Conservation (phyloP, 30 jellyfish, hydroid and myxozoan species). For the Catostylus mosaicus region DNA sequence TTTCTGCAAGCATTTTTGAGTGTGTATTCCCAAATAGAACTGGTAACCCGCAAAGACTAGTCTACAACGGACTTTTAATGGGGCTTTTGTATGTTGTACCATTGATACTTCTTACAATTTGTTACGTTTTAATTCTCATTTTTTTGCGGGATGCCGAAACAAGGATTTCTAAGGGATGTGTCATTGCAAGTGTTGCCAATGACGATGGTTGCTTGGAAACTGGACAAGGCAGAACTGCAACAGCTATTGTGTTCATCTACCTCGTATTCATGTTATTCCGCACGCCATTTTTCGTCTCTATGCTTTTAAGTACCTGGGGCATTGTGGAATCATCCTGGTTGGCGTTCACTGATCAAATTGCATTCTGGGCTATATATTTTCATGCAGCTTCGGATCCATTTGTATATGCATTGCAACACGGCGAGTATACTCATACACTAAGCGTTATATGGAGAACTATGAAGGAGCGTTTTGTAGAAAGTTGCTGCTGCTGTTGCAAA, state of each 20-base stretch:
- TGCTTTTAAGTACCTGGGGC: conserved; percentile 24
- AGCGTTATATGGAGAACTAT: conserved; percentile 22
- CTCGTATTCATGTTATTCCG: conserved; percentile 46
- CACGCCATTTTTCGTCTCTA: conserved; percentile 54
- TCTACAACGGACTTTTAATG: conserved; percentile 43
- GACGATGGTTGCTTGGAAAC: conserved; percentile 62
- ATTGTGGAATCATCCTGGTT: conserved; percentile 46
- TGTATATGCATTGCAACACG: conserved; percentile 73
- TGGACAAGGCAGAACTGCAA: conserved; percentile 25
- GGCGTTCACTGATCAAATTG: conserved; percentile 50
- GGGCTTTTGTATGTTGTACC: conserved; percentile 46
- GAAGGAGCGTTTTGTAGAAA: conserved; percentile 24
- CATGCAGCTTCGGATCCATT: conserved; percentile 89
- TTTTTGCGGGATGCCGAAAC: conserved; percentile 46
- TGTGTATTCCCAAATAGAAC: conserved; percentile 29
- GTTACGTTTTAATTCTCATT: conserved; percentile 27
- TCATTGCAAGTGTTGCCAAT: conserved; percentile 63
- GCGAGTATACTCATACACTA: conserved; percentile 55
- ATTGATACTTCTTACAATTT: conserved; percentile 11
- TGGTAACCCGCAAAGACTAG: conserved; percentile 21
- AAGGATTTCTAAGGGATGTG: conserved; percentile 53
- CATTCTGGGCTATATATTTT: conserved; percentile 80
- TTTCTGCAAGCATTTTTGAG: conserved; percentile 63
- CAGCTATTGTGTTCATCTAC: conserved; percentile 11
- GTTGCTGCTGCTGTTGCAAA: conserved; percentile 60